Conservation (phyloP, 2,888 invertebrate species). For the Lepidocyrtoides sp. region DNA sequence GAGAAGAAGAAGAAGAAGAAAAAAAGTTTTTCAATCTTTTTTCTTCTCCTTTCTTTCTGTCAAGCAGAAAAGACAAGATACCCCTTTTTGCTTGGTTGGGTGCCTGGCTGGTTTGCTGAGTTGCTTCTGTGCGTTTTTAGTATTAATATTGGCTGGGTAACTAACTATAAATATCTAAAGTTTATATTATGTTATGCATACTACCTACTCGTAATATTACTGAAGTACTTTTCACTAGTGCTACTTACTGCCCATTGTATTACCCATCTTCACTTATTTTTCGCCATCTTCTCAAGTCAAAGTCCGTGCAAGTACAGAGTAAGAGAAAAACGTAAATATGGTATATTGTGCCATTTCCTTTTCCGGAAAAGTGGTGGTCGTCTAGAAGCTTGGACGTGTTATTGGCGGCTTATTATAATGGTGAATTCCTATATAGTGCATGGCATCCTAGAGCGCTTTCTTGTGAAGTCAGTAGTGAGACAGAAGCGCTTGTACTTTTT, state of each 20-base stretch:
- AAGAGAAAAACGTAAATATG: neutral
- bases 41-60: neutral
- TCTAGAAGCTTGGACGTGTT: neutral
- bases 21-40: conserved; percentile 44
- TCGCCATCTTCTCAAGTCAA: neutral
- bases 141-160: neutral
- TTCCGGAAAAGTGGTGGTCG: neutral
- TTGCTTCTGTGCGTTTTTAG: neutral
- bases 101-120: conserved; percentile 12
- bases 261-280: neutral
- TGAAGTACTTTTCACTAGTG: too few relatives aligned
- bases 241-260: too few relatives aligned
- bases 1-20: neutral
- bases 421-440: too few relatives aligned
- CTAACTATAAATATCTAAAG: too few relatives aligned
- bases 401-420: conserved; percentile 5
- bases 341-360: neutral
- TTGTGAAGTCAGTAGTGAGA: too few relatives aligned
- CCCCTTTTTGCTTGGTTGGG: conserved; percentile 1
- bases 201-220: too few relatives aligned
- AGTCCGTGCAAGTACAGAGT: neutral
- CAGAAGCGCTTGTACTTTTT: too few relatives aligned
- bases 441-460: too few relatives aligned
- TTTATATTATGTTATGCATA: too few relatives aligned
- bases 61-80: neutral